Evolutionary conservation across 2,888 invertebrate genomes (phyloP), one percentile per base, ranked within the genome.

Genomic region (Acanthosepion pharaonis): DNA sequence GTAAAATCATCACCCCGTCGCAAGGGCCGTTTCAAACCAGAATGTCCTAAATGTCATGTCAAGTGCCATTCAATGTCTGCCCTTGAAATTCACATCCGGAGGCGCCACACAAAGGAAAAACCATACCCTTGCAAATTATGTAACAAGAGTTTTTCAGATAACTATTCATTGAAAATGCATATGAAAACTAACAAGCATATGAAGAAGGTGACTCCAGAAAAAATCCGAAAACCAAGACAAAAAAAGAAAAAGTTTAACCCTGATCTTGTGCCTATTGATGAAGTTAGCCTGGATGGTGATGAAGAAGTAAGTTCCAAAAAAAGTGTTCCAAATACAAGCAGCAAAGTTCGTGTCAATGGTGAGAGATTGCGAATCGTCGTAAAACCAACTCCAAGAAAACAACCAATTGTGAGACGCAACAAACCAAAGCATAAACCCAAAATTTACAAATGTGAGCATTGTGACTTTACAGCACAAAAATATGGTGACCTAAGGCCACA

Each of bases 401-500:
- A 94, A 33, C n/a, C 64, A 0, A 23, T 6, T 33, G 33, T 48
- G 15, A 53, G 20, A 59, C 42, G 48, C n/a, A 25, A 0, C 64
- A 92, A 42, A 33, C 9, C 25, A 5, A 95, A 94, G 42, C 78
- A 53, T 15, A 93, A 95, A 33, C 94, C 94, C 23, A 96, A 95
- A 93, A 95, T 95, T 18, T 95, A 96, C 94, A 96, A 96, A 94
- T 97, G 97, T 95, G 96, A 96, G 42, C 96, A 96, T 92, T 97
- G 97, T 95, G 96, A 96, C 20, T 97, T 96, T 95, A 96, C 95
- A 55, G 96, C 96, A 15, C 94, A 94, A 8, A 95, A 95, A n/a
- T 96, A 96, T 94, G 95, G 95, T 53, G 96, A 96, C 55, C 95
- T 97, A 20, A 95, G 96, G 91, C 96, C 96, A 5, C 97, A 97